Evolutionary conservation across 2,888 invertebrate genomes (phyloP).

Genomic region (Bembecia ichneumoniformis): DNA sequence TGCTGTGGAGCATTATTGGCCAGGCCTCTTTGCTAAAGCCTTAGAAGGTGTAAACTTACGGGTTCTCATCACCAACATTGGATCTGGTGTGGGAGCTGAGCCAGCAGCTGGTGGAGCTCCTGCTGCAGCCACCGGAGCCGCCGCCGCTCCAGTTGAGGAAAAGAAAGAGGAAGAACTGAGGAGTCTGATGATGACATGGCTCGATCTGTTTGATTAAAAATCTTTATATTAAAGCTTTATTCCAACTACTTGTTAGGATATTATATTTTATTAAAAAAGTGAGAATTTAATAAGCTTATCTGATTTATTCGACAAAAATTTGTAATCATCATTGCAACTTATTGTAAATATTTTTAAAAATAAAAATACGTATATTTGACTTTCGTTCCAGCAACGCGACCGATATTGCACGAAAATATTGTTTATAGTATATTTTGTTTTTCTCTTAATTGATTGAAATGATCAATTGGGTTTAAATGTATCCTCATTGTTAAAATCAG

Average conservation of each 20-base stretch:
- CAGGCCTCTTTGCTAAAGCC: conserved; percentile 97
- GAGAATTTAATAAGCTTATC: no score
- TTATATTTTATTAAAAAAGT: conserved; percentile 51
- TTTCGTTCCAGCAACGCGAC: no score
- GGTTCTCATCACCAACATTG: conserved; percentile 93
- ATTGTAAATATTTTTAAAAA: no score
- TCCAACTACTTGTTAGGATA: conserved; percentile 61
- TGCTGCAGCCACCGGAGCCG: conserved; percentile 77
- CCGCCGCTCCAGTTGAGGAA: conserved; percentile 77
- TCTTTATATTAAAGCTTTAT: conserved; percentile 57
- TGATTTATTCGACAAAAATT: no score
- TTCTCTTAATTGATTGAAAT: no score
- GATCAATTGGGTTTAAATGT: no score
- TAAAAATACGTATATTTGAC: no score
- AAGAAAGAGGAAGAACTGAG: conserved; percentile 84
- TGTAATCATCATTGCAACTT: no score
- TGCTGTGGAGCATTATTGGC: conserved; percentile 99
- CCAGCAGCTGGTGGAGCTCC: conserved; percentile 80
- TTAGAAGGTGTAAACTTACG: conserved; percentile 95
- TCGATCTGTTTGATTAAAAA: conserved; percentile 83
- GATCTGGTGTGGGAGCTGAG: conserved; percentile 90
- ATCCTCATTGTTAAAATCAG: no score
- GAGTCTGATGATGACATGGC: conserved; percentile 95
- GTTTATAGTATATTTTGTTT: no score
- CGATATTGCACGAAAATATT: no score